phyloP scores from a whole-genome alignment of 1,140 invertebrate genomes.

The Ceratina japonica region DNA sequence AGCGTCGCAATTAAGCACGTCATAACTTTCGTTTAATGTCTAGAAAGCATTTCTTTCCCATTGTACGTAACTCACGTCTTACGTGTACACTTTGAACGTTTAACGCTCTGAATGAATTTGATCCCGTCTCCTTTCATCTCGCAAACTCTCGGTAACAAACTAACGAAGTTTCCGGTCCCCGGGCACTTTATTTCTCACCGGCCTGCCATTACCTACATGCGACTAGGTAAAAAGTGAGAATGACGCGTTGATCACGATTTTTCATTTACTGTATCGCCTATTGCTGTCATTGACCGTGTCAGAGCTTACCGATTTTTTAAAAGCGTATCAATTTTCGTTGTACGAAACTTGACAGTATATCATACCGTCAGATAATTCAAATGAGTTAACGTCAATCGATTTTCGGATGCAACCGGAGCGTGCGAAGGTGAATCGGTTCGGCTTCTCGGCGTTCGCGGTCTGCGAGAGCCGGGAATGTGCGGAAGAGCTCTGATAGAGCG shows the following conservation, averaged over 20 bases:
- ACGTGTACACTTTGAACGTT: not conserved
- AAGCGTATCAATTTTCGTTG: too few species aligned
- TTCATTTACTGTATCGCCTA: constrained; percentile 18
- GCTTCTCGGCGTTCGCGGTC: too few species aligned
- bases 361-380: too few species aligned
- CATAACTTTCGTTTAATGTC: not conserved
- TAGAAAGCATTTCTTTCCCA: not conserved
- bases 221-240: constrained; percentile 58
- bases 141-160: not conserved
- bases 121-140: not conserved
- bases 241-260: constrained; percentile 42
- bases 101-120: constrained; percentile 19
- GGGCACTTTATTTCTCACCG: constrained; percentile 11
- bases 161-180: not conserved
- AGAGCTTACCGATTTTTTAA: constrained; percentile 4
- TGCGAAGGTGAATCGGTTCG: too few species aligned
- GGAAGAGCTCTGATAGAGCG: constrained; percentile 36
- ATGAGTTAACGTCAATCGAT: too few species aligned
- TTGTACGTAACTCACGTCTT: not conserved
- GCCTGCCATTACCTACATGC: not conserved
- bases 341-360: too few species aligned
- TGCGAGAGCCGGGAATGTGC: too few species aligned
- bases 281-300: constrained; percentile 61
- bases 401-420: too few species aligned
- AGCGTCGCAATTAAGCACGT: not conserved